These are phyloP conservation scores for Microdon myrmicae DNA, from an alignment of 2,888 invertebrate genomes.

Conservation along the genomic window DNA sequence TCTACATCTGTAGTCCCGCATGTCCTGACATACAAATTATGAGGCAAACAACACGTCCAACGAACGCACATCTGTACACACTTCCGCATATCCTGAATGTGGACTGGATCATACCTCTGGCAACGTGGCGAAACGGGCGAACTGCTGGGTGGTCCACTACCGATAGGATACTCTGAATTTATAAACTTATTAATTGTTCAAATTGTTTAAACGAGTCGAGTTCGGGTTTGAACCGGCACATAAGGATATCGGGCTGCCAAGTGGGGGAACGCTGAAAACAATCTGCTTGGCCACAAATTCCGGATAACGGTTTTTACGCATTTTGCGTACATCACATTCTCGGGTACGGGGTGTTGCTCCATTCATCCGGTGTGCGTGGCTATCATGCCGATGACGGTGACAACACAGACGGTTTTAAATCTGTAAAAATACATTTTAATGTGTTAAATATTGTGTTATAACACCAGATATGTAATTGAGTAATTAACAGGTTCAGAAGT, in stretches of 20 bases:
- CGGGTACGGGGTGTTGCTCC: conserved; percentile 15
- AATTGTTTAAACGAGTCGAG: conserved; percentile 46
- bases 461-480: conserved; percentile 40
- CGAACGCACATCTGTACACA: too few relatives aligned
- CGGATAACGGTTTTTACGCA: conserved; percentile 50
- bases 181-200: conserved; percentile 49
- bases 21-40: conserved; percentile 2
- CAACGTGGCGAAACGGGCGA: conserved; percentile 30
- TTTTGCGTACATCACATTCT: conserved; percentile 22
- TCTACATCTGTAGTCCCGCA: neutral
- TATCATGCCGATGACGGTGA: conserved; percentile 37
- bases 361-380: conserved; percentile 46
- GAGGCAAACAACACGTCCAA: conserved; percentile 31
- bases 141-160: conserved; percentile 32
- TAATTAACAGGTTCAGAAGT: conserved; percentile 29
- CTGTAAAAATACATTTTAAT: conserved; percentile 9
- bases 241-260: conserved; percentile 27
- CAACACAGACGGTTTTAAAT: conserved; percentile 39
- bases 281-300: conserved; percentile 46
- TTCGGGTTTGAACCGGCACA: conserved; percentile 37
- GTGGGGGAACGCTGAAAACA: conserved; percentile 40
- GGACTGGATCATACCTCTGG: conserved; percentile 6
- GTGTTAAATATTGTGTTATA: conserved; percentile 34
- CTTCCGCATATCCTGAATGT: too few relatives aligned
- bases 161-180: conserved; percentile 35